Base-by-base conservation (phyloP, 2,888 invertebrate genomes). In the Acanthococcus lagerstroemiae region DNA sequence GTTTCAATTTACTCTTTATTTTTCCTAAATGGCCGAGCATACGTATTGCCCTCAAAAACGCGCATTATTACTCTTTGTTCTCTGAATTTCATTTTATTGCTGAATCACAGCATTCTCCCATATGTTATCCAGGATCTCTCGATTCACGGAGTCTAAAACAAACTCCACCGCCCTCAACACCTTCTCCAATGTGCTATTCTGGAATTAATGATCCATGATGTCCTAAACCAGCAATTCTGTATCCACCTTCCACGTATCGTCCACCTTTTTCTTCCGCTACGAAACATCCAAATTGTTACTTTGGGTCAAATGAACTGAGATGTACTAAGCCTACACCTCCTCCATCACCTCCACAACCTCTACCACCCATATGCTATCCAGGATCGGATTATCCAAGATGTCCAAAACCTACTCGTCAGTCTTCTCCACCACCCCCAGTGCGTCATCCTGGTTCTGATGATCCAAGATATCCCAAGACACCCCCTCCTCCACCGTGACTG, bases 391-490 rank as follows among this genome's bases (percentile, higher is more conserved):
- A 71, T 45, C 69, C 71, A 1, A 68, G 69, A 55, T 70, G 69
- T n/a, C 71, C 72, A 22, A 70, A 70, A n/a, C 67, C 68, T 17
- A 63, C 68, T 25, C 61, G 22, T n/a, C n/a, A n/a, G 25, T 58
- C 66, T 21, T 48, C 69, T 44, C 63, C 68, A 52, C 58, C 46
- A 70, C 71, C 60, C 69, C 74, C 74, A 0, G 66, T 67, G 0
- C 77, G 76, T 52, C 77, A 72, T 58, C 77, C 76, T 1, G 77
- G 76, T 17, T 69, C 71, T 7, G 69, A 50, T 30, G 71, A 67
- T 67, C 71, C 72, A 5, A 67, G 71, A 65, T 71, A 70, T 72
- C 44, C 66, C 58, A 6, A n/a, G 17, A n/a, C 58, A 21, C 50
- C 67, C 9, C 54, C 67, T 25, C 37, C 67, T 45, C 66, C 68